Base-by-base conservation (phyloP, 2,888 invertebrate species). In the Nasonovia ribisnigri region DNA sequence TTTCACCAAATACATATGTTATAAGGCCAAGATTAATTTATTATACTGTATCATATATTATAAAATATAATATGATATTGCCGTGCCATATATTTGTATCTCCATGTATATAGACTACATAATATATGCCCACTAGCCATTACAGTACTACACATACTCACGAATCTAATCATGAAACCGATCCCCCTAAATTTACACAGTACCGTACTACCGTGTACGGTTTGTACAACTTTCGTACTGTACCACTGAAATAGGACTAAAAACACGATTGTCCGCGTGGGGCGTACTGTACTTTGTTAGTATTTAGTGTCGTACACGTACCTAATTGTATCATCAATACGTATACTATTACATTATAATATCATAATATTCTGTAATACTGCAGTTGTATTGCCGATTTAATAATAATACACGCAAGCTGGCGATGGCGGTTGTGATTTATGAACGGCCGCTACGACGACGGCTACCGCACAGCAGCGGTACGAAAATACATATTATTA, bases 401-500 rank as follows among this genome's bases (percentile, higher is more conserved):
- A 36, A 77, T 36, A 36, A 77, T 36, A 36, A 77, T 36, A 20
- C 8, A 36, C 20, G 8, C 42, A 36, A 77, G 77, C 77, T 77
- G 36, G 16, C 67, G n/a, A 13, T 77, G 20, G 6, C 36, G 5
- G 36, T 36, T 77, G 77, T 77, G 77, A 77, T 77, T 36, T 77
- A 36, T 20, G 36, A 77, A 77, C 77, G 6, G 36, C 77, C 20
- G 77, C 36, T 2, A 36, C 36, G 20, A 77, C 77, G 36, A 77
- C 36, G 77, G 77, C 20, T 77, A 5, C 36, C 77, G 36, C n/a
- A 36, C 36, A 20, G 77, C 20, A 77, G 36, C 36, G 36, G 77
- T 77, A 77, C 77, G 20, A 77, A 77, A 77, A 77, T 77, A 77
- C 36, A 77, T 77, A 77, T 77, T 77, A 36, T 77, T 77, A 77